Evolutionary conservation across 2,797 vertebrate genomes (phyloP).

Genomic region (Melanogrammus aeglefinus): DNA sequence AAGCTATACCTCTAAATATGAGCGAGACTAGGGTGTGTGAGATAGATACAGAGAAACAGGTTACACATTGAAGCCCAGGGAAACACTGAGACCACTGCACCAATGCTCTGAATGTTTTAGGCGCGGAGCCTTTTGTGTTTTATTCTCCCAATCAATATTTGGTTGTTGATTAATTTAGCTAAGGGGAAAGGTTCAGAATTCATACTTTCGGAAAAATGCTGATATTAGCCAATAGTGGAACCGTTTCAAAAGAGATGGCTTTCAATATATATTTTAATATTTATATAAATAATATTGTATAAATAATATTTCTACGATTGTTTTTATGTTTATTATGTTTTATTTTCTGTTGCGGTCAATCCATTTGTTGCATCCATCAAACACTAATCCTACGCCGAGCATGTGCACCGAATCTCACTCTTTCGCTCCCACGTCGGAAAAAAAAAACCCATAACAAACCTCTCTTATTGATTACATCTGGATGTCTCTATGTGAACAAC

Average conservation of each 20-base stretch:
- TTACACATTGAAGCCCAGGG: too few relatives aligned
- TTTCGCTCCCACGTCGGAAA: constrained; percentile 58
- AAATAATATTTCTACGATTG: too few relatives aligned
- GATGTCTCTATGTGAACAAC: constrained; percentile 71
- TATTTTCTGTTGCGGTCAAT: neutral
- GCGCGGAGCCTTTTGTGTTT: neutral
- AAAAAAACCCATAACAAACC: constrained; percentile 60
- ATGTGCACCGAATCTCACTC: constrained; percentile 33
- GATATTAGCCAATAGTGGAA: neutral
- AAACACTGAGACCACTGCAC: neutral
- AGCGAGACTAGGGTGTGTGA: constrained; percentile 6
- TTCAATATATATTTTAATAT: too few relatives aligned
- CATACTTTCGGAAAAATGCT: neutral
- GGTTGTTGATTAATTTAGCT: neutral
- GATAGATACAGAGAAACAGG: too few relatives aligned
- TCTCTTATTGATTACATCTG: constrained; percentile 73
- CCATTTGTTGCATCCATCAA: neutral
- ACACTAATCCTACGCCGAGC: constrained; percentile 27
- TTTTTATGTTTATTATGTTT: too few relatives aligned
- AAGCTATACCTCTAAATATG: constrained; percentile 27
- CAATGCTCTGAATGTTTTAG: neutral
- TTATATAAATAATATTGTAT: too few relatives aligned
- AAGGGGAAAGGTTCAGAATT: too few relatives aligned
- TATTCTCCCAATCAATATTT: constrained; percentile 13
- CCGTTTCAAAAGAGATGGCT: neutral